Conservation (phyloP, 2,113 vertebrate species). For the Anguilla rostrata region DNA sequence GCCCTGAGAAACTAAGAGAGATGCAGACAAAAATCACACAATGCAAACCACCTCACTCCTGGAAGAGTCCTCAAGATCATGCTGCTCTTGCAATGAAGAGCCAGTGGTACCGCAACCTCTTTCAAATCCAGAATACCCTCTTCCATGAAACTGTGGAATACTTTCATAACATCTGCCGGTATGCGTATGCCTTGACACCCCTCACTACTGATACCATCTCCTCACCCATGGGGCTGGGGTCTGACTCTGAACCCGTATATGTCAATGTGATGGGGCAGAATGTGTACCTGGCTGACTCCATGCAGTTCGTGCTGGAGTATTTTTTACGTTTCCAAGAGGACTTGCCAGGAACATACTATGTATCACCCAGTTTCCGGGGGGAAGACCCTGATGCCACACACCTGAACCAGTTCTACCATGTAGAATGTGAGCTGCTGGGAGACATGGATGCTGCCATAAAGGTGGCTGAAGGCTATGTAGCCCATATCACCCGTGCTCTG, state of each 20-base stretch:
- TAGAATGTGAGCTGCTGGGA: constrained; percentile 74
- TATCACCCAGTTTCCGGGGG: constrained; percentile 74
- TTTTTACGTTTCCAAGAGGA: constrained; percentile 74
- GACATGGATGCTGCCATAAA: constrained; percentile 69
- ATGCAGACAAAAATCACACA: constrained; percentile 61
- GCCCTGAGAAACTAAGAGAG: constrained; percentile 51
- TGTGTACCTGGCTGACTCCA: constrained; percentile 75
- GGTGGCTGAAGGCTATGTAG: constrained; percentile 67
- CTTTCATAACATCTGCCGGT: constrained; percentile 66
- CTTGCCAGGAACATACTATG: constrained; percentile 68
- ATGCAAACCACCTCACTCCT: constrained; percentile 60
- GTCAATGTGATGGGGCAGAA: constrained; percentile 68
- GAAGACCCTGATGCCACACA: constrained; percentile 75
- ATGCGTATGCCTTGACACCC: constrained; percentile 70
- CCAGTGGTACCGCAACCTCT: constrained; percentile 72
- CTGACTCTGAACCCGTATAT: constrained; percentile 73
- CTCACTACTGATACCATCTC: constrained; percentile 76
- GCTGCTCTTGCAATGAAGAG: constrained; percentile 64
- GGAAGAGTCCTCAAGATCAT: constrained; percentile 65
- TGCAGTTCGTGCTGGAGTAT: constrained; percentile 78
- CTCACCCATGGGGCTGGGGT: constrained; percentile 75
- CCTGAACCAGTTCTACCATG: constrained; percentile 76
- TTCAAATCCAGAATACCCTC: constrained; percentile 74
- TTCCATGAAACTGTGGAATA: constrained; percentile 76
- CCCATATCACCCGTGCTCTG: constrained; percentile 65